Base-by-base conservation (phyloP, 2,888 invertebrate genomes). In the Norana najaformis region DNA sequence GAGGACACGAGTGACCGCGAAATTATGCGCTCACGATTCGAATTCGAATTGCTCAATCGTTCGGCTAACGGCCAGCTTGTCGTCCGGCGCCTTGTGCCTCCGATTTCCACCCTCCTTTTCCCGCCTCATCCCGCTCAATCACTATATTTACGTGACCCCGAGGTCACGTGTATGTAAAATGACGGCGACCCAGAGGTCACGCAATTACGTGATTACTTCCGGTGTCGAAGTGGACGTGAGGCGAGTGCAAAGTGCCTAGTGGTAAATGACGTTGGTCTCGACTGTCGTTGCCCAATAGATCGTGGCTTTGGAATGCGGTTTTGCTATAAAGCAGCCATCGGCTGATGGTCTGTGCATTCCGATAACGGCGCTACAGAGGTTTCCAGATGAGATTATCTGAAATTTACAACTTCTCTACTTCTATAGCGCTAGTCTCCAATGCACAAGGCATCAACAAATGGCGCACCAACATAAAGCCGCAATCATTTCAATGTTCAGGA, bases 1-100 rank as follows among this genome's bases (percentile, higher is more conserved):
- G 69, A 69, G 69, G 69, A 69, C 69, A 69, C 69, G 69, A 69
- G 69, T 69, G 69, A 69, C 69, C 69, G 69, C 69, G 30, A 69
- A 69, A 69, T 69, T 69, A 69, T 69, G 69, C 69, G 69, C 69
- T 69, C 69, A 69, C 69, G 69, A 69, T 69, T 69, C 69, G 69
- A 69, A 69, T 69, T 69, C 69, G 69, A 69, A 69, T 69, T 69
- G 69, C 8, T n/a, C 69, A 69, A 69, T 69, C 69, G 69, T 13
- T n/a, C 30, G n/a, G n/a, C 30, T 69, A 69, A 69, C 69, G 30
- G n/a, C 69, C 69, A 30, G 69, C 3, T 30, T 8, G 69, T 69
- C 69, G 69, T n/a, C 69, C 69, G 69, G 69, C 69, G 69, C 69
- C 69, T 69, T 69, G 30, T n/a, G 11, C 69, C 8, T 11, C n/a